These are phyloP conservation scores for Pomacea canaliculata DNA, from an alignment of 2,888 invertebrate species.

Conservation along the genomic window DNA sequence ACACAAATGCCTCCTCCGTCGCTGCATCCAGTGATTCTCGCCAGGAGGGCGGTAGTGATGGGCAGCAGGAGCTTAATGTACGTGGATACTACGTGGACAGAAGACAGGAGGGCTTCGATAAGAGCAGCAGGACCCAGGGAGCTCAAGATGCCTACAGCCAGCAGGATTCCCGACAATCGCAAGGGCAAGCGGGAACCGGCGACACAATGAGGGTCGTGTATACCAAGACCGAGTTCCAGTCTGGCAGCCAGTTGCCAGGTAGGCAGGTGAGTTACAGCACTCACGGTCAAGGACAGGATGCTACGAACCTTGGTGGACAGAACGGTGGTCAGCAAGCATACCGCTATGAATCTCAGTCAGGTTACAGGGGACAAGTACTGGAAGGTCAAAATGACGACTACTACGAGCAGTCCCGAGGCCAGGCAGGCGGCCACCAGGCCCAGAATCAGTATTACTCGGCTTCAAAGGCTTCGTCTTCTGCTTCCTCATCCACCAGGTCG, in stretches of 20 bases:
- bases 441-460: background rate
- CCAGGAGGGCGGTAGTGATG: background rate
- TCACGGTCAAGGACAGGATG: too few relatives aligned
- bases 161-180: background rate
- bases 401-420: background rate
- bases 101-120: background rate
- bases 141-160: background rate
- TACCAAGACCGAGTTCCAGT: too few relatives aligned
- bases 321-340: background rate
- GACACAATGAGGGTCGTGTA: too few relatives aligned
- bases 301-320: background rate
- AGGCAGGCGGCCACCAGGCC: background rate
- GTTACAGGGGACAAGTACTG: background rate
- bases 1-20: background rate
- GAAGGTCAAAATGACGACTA: background rate
- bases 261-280: too few relatives aligned
- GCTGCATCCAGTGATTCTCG: background rate
- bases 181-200: background rate
- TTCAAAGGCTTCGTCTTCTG: background rate
- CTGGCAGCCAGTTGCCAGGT: too few relatives aligned
- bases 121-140: background rate
- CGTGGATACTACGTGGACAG: slow-evolving; percentile 19
- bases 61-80: background rate
- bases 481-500: background rate
- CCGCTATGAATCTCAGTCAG: background rate